Evolutionary conservation across 2,797 vertebrate species (phyloP).

Genomic region (Kryptolebias ocellatus): DNA sequence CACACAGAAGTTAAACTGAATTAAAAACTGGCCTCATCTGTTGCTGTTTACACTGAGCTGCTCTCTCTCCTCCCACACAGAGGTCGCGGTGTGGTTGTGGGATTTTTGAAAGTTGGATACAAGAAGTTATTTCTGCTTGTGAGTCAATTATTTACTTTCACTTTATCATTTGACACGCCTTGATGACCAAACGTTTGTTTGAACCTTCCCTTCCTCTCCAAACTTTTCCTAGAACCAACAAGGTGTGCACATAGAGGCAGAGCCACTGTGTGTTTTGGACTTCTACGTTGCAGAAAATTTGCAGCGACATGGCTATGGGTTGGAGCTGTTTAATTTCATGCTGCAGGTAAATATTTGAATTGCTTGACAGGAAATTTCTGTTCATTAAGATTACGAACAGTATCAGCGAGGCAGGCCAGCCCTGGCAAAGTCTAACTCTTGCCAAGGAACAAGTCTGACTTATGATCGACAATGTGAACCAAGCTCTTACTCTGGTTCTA

Average conservation of each 20-base stretch:
- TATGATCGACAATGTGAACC: too few relatives aligned
- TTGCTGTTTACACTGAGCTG: neutral
- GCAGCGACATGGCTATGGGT: constrained; percentile 89
- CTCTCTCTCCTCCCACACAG: constrained; percentile 51
- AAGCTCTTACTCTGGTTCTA: too few relatives aligned
- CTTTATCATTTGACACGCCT: neutral
- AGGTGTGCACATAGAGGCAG: constrained; percentile 89
- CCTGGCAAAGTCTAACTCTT: too few relatives aligned
- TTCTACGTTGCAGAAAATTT: constrained; percentile 89
- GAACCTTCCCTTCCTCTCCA: neutral
- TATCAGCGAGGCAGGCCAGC: too few relatives aligned
- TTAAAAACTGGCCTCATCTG: too few relatives aligned
- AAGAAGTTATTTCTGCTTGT: constrained; percentile 95
- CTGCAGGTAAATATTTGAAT: constrained; percentile 80
- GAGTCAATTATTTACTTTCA: constrained; percentile 57
- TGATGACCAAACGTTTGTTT: neutral
- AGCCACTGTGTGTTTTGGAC: constrained; percentile 91
- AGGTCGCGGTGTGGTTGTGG: constrained; percentile 81
- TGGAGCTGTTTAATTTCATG: constrained; percentile 91
- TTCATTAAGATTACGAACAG: too few relatives aligned
- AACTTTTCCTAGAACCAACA: constrained; percentile 80
- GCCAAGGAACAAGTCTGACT: too few relatives aligned
- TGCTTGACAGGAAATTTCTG: neutral
- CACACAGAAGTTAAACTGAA: too few relatives aligned
- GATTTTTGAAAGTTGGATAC: constrained; percentile 92